A percentile compares a stretch with the other conserved stretches of the same genome.
These are phyloP conservation scores for Coregonus clupeaformis DNA, from an alignment of 2,113 vertebrate species.

Conservation along the genomic window DNA sequence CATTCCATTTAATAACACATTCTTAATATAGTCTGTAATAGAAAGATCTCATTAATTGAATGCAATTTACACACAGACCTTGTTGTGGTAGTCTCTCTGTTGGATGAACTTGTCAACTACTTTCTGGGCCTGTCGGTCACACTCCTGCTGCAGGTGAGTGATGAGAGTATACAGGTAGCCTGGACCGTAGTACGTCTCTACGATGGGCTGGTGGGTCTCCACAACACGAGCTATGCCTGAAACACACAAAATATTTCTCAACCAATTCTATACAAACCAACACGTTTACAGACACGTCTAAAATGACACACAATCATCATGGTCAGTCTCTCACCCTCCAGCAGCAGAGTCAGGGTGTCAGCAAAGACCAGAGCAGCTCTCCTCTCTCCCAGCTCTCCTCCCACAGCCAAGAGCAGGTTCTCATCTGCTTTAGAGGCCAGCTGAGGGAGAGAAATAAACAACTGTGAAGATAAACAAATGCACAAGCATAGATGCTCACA, in stretches of 20 bases:
- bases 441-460: constrained; percentile 59
- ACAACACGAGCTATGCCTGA: constrained; percentile 92
- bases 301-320: not conserved
- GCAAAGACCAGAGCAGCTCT: constrained; percentile 91
- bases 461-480: not conserved
- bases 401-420: constrained; percentile 87
- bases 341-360: constrained; percentile 91
- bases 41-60: not conserved
- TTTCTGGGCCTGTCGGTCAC: constrained; percentile 90
- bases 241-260: constrained; percentile 3
- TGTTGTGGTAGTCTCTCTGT: constrained; percentile 89
- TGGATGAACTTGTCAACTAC: constrained; percentile 93
- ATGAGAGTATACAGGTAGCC: constrained; percentile 90
- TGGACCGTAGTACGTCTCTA: constrained; percentile 96
- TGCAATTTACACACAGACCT: constrained; percentile 71
- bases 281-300: not conserved
- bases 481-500: not conserved
- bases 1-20: not conserved
- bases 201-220: constrained; percentile 96
- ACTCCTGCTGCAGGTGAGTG: constrained; percentile 92
- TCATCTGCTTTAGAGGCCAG: constrained; percentile 92
- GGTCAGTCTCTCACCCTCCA: constrained; percentile 81
- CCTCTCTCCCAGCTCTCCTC: constrained; percentile 86
- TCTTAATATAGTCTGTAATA: not conserved
- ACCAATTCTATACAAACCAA: not conserved